Evolutionary conservation across 30 jellyfish, hydroid and myxozoan genomes (phyloP).

Genomic region (Nemopilema nomurai): DNA sequence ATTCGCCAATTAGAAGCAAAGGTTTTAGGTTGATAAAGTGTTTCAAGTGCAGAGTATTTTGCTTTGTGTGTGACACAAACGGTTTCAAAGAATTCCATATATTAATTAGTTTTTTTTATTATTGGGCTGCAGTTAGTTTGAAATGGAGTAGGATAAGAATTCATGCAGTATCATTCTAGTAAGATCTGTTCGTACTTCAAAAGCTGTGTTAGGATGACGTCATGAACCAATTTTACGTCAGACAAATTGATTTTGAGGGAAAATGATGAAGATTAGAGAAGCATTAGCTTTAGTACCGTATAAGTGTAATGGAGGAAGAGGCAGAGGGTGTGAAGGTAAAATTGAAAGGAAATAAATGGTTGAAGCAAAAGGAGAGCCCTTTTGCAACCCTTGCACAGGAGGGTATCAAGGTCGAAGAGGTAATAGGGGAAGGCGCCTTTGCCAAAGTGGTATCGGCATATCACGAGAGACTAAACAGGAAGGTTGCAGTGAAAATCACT

Average conservation of each 20-base stretch:
- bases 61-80: no score
- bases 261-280: not conserved
- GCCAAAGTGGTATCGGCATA: constrained; percentile 70
- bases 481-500: constrained; percentile 64
- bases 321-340: not conserved
- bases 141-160: no score
- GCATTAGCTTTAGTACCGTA: not conserved
- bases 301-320: constrained; percentile 18
- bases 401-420: constrained; percentile 34
- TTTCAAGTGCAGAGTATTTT: no score
- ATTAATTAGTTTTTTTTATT: no score
- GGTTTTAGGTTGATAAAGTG: no score
- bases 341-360: constrained; percentile 43
- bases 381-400: constrained; percentile 40
- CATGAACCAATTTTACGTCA: not conserved
- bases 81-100: no score
- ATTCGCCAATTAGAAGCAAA: no score
- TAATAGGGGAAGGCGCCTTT: constrained; percentile 74
- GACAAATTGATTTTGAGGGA: not conserved
- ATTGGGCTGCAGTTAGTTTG: no score
- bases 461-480: constrained; percentile 23
- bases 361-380: constrained; percentile 31
- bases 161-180: no score
- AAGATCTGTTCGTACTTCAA: no score
- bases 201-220: no score